These are phyloP conservation scores for Oopsacas minuta DNA, from an alignment of 37 sponge, comb jelly and placozoan species.

Conservation along the genomic window DNA sequence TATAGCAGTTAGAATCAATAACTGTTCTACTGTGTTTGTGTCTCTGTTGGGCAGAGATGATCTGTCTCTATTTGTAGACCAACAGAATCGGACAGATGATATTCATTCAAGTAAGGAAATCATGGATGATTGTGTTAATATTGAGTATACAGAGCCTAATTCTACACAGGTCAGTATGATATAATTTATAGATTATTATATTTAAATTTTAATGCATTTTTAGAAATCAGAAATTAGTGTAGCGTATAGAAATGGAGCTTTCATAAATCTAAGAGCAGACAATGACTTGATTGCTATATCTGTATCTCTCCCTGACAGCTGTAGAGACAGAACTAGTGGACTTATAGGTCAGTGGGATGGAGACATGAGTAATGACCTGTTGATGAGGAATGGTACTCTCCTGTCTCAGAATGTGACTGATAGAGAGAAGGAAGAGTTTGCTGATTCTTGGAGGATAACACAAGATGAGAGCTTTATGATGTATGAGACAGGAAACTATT, in stretches of 20 bases:
- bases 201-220: background rate
- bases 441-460: background rate
- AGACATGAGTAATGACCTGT: slow-evolving; percentile 39
- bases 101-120: background rate
- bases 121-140: background rate
- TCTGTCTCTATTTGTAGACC: background rate
- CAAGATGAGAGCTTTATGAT: background rate
- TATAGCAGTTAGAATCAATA: background rate
- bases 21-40: slow-evolving; percentile 4
- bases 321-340: slow-evolving; percentile 21
- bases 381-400: slow-evolving; percentile 37
- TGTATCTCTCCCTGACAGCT: background rate
- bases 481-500: background rate
- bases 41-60: background rate
- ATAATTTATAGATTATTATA: background rate
- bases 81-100: background rate
- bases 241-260: background rate
- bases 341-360: slow-evolving; percentile 57
- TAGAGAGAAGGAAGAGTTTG: slow-evolving; percentile 42
- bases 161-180: background rate
- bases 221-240: background rate
- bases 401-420: slow-evolving; percentile 31
- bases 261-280: background rate
- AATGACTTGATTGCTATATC: background rate
- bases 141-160: background rate